phyloP scores from a whole-genome alignment of 1,140 invertebrate genomes.

The Calycopis cecrops region DNA sequence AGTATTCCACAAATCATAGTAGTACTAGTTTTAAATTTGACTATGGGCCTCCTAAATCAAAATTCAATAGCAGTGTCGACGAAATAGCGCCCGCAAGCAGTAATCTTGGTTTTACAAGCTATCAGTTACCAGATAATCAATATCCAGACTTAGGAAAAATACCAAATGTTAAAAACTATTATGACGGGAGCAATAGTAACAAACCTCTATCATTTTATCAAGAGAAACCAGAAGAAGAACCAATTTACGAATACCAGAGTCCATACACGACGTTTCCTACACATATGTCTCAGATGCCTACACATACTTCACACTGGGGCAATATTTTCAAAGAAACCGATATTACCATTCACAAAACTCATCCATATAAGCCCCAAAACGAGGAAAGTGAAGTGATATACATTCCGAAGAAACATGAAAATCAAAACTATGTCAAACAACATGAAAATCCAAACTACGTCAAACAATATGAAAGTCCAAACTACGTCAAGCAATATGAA shows the following conservation, averaged over 20 bases:
- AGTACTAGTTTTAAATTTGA: conserved; percentile 48
- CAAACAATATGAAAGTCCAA: conserved; percentile 37
- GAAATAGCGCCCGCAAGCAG: conserved; percentile 53
- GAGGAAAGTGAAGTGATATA: conserved; percentile 44
- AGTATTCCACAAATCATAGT: conserved; percentile 53
- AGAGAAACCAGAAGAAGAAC: conserved; percentile 41
- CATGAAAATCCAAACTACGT: conserved; percentile 31
- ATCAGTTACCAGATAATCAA: conserved; percentile 42
- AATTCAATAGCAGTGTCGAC: conserved; percentile 42
- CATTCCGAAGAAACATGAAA: conserved; percentile 48
- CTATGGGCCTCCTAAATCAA: conserved; percentile 34
- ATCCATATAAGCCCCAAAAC: conserved; percentile 37
- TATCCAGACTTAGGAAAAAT: conserved; percentile 41
- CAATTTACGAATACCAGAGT: conserved; percentile 44
- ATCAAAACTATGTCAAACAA: conserved; percentile 34
- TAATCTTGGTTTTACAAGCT: conserved; percentile 46
- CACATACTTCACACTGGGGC: conserved; percentile 50
- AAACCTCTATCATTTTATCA: conserved; percentile 25
- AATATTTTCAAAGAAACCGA: conserved; percentile 46
- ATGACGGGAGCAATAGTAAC: conserved; percentile 31
- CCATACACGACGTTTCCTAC: conserved; percentile 37
- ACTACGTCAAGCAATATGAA: conserved; percentile 34
- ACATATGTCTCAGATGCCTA: conserved; percentile 38
- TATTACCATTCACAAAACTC: conserved; percentile 37
- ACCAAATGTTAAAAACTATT: conserved; percentile 32